phyloP scores from a whole-genome alignment of 92 coral and sea anemone genomes.

The Muricea muricata region DNA sequence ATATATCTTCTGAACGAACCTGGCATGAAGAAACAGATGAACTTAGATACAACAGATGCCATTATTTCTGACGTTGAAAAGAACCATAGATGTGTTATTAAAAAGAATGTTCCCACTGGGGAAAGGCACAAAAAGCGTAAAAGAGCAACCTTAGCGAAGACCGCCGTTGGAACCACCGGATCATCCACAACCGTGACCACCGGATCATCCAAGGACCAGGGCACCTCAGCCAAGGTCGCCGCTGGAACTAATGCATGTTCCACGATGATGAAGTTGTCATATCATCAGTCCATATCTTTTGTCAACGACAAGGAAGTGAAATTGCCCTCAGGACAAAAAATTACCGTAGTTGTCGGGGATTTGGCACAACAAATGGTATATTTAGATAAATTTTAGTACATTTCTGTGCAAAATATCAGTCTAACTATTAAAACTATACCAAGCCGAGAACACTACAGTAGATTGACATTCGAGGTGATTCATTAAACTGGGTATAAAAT shows the following conservation, averaged over 20 bases:
- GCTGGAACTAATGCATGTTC: too few species aligned
- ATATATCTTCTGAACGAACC: neutral
- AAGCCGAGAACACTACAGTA: too few species aligned
- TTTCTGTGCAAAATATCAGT: neutral
- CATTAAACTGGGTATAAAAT: too few species aligned
- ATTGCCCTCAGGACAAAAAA: constrained; percentile 8
- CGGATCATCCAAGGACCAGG: too few species aligned
- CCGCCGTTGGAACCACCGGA: neutral
- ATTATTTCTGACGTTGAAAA: constrained; percentile 20
- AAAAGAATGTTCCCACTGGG: neutral
- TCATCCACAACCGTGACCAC: too few species aligned
- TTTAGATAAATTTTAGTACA: neutral
- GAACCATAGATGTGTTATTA: constrained; percentile 12
- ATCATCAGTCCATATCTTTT: neutral
- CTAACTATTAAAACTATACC: too few species aligned
- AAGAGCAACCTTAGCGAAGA: neutral
- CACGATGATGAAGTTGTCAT: too few species aligned
- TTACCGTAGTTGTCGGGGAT: constrained; percentile 28
- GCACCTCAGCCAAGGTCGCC: too few species aligned
- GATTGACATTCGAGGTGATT: too few species aligned
- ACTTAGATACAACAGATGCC: neutral
- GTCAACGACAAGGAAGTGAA: constrained; percentile 15
- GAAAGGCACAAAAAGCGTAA: neutral
- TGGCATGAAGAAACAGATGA: constrained; percentile 22
- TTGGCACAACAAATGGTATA: constrained; percentile 21